Evolutionary conservation across 2,797 vertebrate genomes (phyloP).

Genomic region (Taenioides sp.): DNA sequence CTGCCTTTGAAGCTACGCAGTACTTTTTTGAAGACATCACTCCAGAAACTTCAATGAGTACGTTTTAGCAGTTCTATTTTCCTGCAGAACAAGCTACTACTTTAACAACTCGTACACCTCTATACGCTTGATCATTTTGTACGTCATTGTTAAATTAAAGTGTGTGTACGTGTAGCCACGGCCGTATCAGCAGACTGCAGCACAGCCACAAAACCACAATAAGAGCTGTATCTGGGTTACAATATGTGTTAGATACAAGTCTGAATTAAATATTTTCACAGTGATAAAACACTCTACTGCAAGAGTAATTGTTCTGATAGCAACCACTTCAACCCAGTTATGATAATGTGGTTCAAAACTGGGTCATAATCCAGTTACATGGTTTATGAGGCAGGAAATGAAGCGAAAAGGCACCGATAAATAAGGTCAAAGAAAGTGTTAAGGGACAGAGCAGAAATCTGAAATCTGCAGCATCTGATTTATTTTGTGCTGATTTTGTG

Average conservation of each 20-base stretch:
- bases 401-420: not conserved
- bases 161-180: not conserved
- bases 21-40: slow-evolving; percentile 99
- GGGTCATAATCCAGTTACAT: not conserved
- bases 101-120: not conserved
- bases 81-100: not conserved
- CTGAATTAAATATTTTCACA: not conserved
- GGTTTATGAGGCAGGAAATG: not conserved
- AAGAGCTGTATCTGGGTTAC: slow-evolving; percentile 1
- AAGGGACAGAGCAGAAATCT: too few species aligned
- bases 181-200: not conserved
- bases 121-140: not conserved
- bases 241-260: not conserved
- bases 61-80: slow-evolving; percentile 24
- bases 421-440: not conserved
- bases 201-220: not conserved
- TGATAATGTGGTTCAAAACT: not conserved
- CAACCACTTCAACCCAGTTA: too few species aligned
- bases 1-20: slow-evolving; percentile 96
- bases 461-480: not conserved
- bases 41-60: slow-evolving; percentile 91
- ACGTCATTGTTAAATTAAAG: not conserved
- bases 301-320: not conserved
- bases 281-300: not conserved
- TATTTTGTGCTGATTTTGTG: slow-evolving; percentile 1